Evolutionary conservation across 2,888 invertebrate species (phyloP), one percentile per base, ranked within the genome.

Genomic region (Noctua janthina): DNA sequence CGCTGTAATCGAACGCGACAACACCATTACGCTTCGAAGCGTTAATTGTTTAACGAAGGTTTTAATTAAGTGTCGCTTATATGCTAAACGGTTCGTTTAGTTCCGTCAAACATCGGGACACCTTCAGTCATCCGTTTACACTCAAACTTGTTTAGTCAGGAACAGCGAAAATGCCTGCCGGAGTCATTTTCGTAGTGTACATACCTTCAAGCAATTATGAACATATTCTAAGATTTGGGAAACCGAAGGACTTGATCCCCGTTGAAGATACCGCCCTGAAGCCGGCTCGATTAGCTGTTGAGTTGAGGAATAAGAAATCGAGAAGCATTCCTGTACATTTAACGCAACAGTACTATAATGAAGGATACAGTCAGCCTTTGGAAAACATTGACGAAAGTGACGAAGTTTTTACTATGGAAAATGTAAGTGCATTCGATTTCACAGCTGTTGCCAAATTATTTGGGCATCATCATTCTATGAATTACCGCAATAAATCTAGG

Each of bases 171-270:
- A 97, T 97, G 97, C 97, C 97, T 76, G 92, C 95, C 7, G 98
- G 98, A 86, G 98, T 98, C 11, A 97, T 98, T 83, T 98, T 98
- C 91, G 93, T 98, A 79, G 97, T 98, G 82, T 98, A 97, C 91
- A 97, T 98, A 89, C 98, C 98, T 15, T 98, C 98, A 81, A 97
- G 98, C 78, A 98, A 97, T 92, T 97, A 97, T 90, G 98, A 98
- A 93, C 97, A 98, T 90, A 96, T 97, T 67, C 87, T 97, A 35
- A 95, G 96, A 76, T 97, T 97, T 83, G 97, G 97, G 0, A 96
- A 95, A 87, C 94, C 96, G 1, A 95, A 92, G 82, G 94, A 95
- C 43, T 88, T 95, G 1, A 90, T 95, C 23, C 83, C 92, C 0
- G 87, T 94, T 13, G 92, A 94, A 23, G 92, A 93, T 66, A 56